These are phyloP conservation scores for Trichogramma pretiosum DNA, from an alignment of 1,140 invertebrate genomes.

Conservation along the genomic window DNA sequence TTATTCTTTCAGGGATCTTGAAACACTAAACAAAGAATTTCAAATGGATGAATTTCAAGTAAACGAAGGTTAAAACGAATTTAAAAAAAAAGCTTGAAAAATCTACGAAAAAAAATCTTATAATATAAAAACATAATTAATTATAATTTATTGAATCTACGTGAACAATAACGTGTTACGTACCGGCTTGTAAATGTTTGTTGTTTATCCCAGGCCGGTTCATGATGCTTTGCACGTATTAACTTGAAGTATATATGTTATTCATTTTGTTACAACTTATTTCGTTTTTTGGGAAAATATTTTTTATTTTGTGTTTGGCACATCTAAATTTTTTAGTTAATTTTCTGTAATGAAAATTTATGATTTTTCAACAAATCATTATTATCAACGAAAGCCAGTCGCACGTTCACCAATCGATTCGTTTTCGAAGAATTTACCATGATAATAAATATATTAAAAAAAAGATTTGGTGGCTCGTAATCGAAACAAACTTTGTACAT, in stretches of 20 bases:
- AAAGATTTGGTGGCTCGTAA: slow-evolving; percentile 13
- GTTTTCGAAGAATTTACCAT: slow-evolving; percentile 11
- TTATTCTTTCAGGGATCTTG: slow-evolving; percentile 48
- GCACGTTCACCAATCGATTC: too few relatives aligned
- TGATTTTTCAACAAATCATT: slow-evolving; percentile 12
- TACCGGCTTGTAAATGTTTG: slow-evolving; percentile 10
- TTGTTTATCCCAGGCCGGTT: slow-evolving; percentile 14
- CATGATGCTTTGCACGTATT: slow-evolving; percentile 12
- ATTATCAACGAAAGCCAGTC: too few relatives aligned
- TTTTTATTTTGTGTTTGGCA: too few relatives aligned
- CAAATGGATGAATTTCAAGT: slow-evolving; percentile 39
- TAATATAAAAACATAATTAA: too few relatives aligned
- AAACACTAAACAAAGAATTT: slow-evolving; percentile 57
- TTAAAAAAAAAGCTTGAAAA: slow-evolving; percentile 15
- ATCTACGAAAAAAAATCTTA: background rate
- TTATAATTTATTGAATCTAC: too few relatives aligned
- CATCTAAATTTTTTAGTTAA: slow-evolving; percentile 5
- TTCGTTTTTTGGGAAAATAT: too few relatives aligned
- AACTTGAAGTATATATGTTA: slow-evolving; percentile 6
- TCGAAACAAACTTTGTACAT: slow-evolving; percentile 17
- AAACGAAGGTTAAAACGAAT: too few relatives aligned
- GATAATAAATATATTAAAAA: slow-evolving; percentile 12
- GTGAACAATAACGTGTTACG: slow-evolving; percentile 8
- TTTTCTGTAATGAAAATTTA: too few relatives aligned
- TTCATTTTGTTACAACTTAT: slow-evolving; percentile 5